Conservation (phyloP, 2,797 vertebrate genomes). For the Pangasius djambal region DNA sequence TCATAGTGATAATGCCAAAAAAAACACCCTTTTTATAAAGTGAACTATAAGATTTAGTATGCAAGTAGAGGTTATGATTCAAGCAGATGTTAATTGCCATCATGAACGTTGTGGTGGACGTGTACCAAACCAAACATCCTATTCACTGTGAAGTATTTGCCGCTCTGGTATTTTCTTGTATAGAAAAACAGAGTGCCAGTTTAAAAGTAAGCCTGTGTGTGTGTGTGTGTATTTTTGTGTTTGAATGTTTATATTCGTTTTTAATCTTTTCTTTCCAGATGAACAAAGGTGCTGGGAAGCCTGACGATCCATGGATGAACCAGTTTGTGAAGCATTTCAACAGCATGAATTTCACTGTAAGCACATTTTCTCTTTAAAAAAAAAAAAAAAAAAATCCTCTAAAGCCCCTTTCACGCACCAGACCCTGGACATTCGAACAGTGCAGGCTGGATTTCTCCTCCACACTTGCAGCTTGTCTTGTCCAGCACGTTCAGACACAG, state of each 20-base stretch:
- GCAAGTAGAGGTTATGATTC: background rate
- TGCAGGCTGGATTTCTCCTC: background rate
- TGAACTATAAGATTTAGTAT: background rate
- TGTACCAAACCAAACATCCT: background rate
- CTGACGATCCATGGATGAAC: constrained; percentile 95
- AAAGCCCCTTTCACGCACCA: background rate
- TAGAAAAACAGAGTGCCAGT: background rate
- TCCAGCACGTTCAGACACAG: background rate
- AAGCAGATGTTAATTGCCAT: background rate
- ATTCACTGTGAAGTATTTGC: background rate
- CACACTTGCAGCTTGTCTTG: background rate
- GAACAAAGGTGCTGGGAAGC: constrained; percentile 91
- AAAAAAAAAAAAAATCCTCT: background rate
- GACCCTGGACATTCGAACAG: background rate
- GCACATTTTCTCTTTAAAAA: constrained; percentile 52
- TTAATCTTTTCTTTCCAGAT: constrained; percentile 73
- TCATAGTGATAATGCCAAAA: background rate
- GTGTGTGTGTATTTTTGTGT: background rate
- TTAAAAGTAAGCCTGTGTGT: background rate
- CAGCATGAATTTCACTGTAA: constrained; percentile 91
- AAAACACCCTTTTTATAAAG: background rate
- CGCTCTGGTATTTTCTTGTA: background rate
- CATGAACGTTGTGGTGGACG: background rate
- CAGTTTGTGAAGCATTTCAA: constrained; percentile 94
- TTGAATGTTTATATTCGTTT: constrained; percentile 20